Base-by-base conservation (phyloP, 2,888 invertebrate species). In the Schizotus pectinicornis region DNA sequence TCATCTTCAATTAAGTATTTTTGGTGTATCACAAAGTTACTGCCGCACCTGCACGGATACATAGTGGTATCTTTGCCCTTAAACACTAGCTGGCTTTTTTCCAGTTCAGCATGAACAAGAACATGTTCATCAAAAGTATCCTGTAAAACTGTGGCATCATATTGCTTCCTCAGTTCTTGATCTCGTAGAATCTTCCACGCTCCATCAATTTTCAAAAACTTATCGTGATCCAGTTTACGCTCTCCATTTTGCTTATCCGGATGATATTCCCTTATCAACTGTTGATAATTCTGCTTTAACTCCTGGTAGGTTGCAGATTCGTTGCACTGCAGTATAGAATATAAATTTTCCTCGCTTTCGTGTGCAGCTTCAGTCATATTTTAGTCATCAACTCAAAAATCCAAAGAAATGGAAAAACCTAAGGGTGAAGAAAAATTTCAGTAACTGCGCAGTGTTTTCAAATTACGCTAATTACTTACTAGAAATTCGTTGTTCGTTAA, bases 181-280 rank as follows among this genome's bases (percentile, higher is more conserved):
- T 90, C 83, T 69, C 86, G 83, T 37, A 91, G 77, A 51, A 85
- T 81, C 65, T 86, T 84, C 89, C 90, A 91, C n/a, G 91, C 91
- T 71, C 86, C 83, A 71, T 87, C 86, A 61, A 91, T 83, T 45
- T 75, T 73, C 55, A 82, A 75, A 75, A 86, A 87, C 61, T 77
- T 65, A 37, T 77, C 71, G 43, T 50, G 41, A 3, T 37, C 22
- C n/a, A n/a, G n/a, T 31, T 6, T 43, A 30, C 6, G 39, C 45
- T 14, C 50, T 32, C 42, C 62, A 7, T 37, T 46, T 5, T 65
- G 75, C 75, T 88, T 89, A 70, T 89, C 89, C 7, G 89, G 89
- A 74, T 89, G 89, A 67, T 81, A 77, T 61, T 79, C 74, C 46
- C 86, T 77, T 3, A 81, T 80, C 31, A 88, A 78, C 37, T 82